Conservation (phyloP, 2,113 vertebrate species). For the Empidonax traillii region DNA sequence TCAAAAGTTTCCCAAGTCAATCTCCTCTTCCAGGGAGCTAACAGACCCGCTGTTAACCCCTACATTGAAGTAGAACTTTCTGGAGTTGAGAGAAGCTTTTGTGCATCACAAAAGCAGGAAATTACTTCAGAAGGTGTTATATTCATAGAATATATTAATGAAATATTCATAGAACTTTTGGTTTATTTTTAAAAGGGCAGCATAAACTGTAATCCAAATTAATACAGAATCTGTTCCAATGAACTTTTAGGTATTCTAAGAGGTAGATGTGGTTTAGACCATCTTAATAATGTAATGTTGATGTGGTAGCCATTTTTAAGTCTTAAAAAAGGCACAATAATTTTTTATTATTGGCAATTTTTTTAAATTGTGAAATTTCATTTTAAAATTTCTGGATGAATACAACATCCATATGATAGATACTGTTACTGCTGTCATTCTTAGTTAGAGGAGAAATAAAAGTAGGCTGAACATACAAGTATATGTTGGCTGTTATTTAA, state of each 20-base stretch:
- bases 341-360: background rate
- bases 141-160: background rate
- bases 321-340: background rate
- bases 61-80: background rate
- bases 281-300: background rate
- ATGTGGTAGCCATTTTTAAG: background rate
- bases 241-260: background rate
- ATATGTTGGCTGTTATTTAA: background rate
- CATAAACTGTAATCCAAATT: background rate
- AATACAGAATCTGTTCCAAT: background rate
- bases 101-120: background rate
- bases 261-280: background rate
- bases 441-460: background rate
- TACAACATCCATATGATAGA: accelerated
- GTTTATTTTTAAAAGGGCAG: background rate
- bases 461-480: background rate
- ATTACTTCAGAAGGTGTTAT: background rate
- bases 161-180: background rate
- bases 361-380: background rate
- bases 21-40: no score
- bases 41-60: no score
- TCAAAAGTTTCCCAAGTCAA: no score
- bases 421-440: background rate
- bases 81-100: background rate
- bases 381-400: background rate